phyloP scores from a whole-genome alignment of 2,888 invertebrate genomes.

The Aelia acuminata region DNA sequence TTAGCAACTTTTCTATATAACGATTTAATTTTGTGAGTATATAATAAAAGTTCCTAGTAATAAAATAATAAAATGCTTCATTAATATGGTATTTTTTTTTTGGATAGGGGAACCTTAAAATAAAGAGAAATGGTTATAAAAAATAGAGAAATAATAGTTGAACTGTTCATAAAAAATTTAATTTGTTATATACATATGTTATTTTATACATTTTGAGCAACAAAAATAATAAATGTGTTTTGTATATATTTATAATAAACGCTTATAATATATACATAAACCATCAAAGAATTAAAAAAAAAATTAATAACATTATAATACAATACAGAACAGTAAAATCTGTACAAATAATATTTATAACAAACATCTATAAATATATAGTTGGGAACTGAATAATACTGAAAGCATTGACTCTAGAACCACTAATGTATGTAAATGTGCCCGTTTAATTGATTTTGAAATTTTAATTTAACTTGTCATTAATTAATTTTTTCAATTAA shows the following conservation, averaged over 20 bases:
- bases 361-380: slow-evolving; percentile 24
- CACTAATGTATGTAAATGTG: not conserved
- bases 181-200: slow-evolving; percentile 23
- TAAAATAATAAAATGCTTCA: too few relatives aligned
- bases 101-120: too few relatives aligned
- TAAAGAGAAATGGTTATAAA: not conserved
- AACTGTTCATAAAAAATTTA: slow-evolving; percentile 38
- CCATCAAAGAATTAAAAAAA: not conserved
- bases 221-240: slow-evolving; percentile 44
- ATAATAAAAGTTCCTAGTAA: too few relatives aligned
- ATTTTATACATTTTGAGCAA: slow-evolving; percentile 57
- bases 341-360: slow-evolving; percentile 10
- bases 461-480: not conserved
- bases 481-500: not conserved
- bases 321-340: not conserved
- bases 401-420: not conserved
- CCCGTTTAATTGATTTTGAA: not conserved
- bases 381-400: slow-evolving; percentile 45
- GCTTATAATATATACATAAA: not conserved
- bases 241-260: not conserved
- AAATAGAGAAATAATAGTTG: not conserved
- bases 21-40: too few relatives aligned
- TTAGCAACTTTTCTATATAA: too few relatives aligned
- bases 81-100: too few relatives aligned
- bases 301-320: slow-evolving; percentile 23